These are phyloP conservation scores for Aplysina aerophoba DNA, from an alignment of 37 sponge, comb jelly and placozoan genomes.

Conservation along the genomic window DNA sequence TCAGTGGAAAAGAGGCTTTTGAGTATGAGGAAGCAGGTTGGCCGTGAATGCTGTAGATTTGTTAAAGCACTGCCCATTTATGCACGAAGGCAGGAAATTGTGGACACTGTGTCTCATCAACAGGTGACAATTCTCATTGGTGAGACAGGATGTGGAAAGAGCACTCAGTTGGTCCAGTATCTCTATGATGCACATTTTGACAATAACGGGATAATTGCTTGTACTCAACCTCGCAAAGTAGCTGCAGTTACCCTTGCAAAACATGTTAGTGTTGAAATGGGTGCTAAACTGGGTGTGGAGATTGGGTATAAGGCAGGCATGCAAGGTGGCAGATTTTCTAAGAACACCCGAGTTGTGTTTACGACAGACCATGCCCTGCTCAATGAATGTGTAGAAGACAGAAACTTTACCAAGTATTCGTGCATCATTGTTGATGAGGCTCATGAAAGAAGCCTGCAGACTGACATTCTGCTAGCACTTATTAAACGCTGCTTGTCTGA, in stretches of 20 bases:
- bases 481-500: constrained; percentile 63
- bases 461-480: constrained; percentile 74
- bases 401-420: constrained; percentile 48
- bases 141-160: constrained; percentile 94
- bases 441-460: constrained; percentile 85
- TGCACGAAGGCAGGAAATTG: background rate
- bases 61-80: constrained; percentile 20
- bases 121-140: constrained; percentile 76
- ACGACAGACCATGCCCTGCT: constrained; percentile 76
- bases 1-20: background rate
- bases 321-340: constrained; percentile 32
- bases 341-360: constrained; percentile 45
- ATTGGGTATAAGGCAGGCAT: constrained; percentile 66
- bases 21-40: constrained; percentile 39
- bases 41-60: constrained; percentile 49
- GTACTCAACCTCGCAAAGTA: constrained; percentile 88
- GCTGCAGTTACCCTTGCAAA: constrained; percentile 84
- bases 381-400: constrained; percentile 65
- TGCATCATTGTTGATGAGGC: constrained; percentile 87
- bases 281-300: constrained; percentile 32
- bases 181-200: constrained; percentile 74
- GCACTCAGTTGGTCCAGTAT: constrained; percentile 91
- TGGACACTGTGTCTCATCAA: background rate
- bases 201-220: constrained; percentile 52
- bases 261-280: constrained; percentile 67